These are phyloP conservation scores for Pocillopora grandis DNA, from an alignment of 92 coral and sea anemone genomes.

Conservation along the genomic window DNA sequence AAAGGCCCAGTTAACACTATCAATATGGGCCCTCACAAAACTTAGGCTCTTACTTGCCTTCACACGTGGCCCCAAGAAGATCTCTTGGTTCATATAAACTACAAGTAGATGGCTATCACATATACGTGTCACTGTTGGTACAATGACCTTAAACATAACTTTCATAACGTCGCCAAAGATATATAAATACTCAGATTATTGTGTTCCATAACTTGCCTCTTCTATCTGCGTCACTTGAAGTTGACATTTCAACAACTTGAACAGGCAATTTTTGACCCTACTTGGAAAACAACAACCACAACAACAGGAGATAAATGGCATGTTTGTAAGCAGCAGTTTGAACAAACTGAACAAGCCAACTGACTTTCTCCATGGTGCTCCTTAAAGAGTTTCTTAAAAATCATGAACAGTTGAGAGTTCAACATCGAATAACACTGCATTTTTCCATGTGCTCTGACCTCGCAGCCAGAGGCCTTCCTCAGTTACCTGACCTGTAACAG, in stretches of 20 bases:
- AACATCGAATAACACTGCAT: not conserved
- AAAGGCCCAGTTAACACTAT: not conserved
- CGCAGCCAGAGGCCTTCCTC: not conserved
- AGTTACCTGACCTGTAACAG: not conserved
- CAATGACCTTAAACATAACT: not conserved
- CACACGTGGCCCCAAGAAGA: not conserved
- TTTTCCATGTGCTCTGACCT: not conserved
- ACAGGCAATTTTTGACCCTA: not conserved
- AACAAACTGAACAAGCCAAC: constrained; percentile 18
- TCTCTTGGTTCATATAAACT: not conserved
- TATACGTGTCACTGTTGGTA: not conserved
- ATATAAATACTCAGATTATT: constrained; percentile 18
- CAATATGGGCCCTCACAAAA: not conserved
- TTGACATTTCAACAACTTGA: not conserved
- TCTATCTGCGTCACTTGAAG: not conserved
- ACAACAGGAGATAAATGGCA: not conserved
- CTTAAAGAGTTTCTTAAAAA: constrained; percentile 19
- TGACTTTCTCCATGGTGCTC: constrained; percentile 1
- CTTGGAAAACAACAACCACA: constrained; percentile 12
- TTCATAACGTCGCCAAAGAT: constrained; percentile 33
- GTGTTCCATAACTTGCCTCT: not conserved
- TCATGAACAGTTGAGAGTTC: not conserved
- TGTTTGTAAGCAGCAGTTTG: constrained; percentile 1
- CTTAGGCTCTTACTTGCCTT: not conserved
- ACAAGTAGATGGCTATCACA: not conserved